Evolutionary conservation across 2,797 vertebrate species (phyloP).

Genomic region (Myiothlypis chrysogaster): DNA sequence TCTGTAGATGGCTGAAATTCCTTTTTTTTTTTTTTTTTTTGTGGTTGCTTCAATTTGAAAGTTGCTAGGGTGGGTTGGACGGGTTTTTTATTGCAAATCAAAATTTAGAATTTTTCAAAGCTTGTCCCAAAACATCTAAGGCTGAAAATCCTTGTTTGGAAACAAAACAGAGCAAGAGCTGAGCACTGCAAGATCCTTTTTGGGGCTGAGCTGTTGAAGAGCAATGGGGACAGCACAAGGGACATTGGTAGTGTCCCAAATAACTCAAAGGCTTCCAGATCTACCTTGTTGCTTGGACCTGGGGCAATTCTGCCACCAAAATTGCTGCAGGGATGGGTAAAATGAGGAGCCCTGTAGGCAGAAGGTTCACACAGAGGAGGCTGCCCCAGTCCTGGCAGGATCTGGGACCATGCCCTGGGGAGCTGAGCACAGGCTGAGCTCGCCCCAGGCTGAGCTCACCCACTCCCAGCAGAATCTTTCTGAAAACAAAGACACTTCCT

Average conservation of each 20-base stretch:
- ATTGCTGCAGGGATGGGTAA: neutral
- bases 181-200: neutral
- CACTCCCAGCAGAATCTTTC: neutral
- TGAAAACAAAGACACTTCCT: neutral
- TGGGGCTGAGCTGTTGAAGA: neutral
- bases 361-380: neutral
- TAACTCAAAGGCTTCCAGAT: neutral
- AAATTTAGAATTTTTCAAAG: neutral
- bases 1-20: neutral
- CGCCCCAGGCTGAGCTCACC: neutral
- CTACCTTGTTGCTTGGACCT: neutral
- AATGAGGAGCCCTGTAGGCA: neutral
- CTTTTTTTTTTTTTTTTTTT: neutral
- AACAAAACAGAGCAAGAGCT: neutral
- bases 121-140: neutral
- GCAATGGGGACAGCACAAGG: neutral
- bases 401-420: neutral
- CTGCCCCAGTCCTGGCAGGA: neutral
- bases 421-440: neutral
- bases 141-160: neutral
- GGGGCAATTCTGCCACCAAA: neutral
- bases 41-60: neutral
- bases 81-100: neutral
- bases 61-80: fast-evolving
- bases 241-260: neutral